Percentiles rank a stretch among this genome's conserved stretches.
Evolutionary conservation across 2,888 invertebrate species (phyloP).

Genomic region (Diploptera punctata): DNA sequence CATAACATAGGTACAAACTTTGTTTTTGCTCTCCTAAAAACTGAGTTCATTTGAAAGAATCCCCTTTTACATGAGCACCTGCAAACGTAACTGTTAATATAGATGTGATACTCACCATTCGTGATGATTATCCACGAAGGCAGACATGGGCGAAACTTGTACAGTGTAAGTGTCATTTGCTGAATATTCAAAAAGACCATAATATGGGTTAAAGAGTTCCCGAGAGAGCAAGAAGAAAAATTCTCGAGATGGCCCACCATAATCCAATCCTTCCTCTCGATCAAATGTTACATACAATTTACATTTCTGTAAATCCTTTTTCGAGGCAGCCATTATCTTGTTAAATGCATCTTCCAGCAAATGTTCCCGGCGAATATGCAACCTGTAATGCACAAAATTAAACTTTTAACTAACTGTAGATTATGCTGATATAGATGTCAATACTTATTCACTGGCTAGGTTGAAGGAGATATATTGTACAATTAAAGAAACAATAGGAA

Average conservation of each 20-base stretch:
- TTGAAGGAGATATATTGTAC: no score
- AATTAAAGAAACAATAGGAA: no score
- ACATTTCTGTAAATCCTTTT: slow-evolving; percentile 94
- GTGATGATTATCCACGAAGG: slow-evolving; percentile 95
- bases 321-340: slow-evolving; percentile 94
- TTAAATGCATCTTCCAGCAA: slow-evolving; percentile 95
- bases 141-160: slow-evolving; percentile 93
- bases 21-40: no score
- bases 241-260: slow-evolving; percentile 96
- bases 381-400: no score
- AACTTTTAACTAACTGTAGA: no score
- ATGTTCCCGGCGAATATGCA: slow-evolving; percentile 92
- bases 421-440: no score
- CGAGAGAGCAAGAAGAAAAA: slow-evolving; percentile 98
- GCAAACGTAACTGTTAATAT: background rate
- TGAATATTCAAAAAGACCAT: slow-evolving; percentile 97
- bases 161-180: slow-evolving; percentile 98
- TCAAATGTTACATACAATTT: slow-evolving; percentile 93
- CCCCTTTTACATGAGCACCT: background rate
- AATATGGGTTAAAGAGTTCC: slow-evolving; percentile 97
- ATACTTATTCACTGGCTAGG: no score
- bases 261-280: slow-evolving; percentile 96
- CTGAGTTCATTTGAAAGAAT: no score
- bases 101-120: slow-evolving; percentile 74
- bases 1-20: no score